Evolutionary conservation across 2,113 vertebrate genomes (phyloP), one percentile per base, ranked within the genome.

Genomic region (Gadus macrocephalus): DNA sequence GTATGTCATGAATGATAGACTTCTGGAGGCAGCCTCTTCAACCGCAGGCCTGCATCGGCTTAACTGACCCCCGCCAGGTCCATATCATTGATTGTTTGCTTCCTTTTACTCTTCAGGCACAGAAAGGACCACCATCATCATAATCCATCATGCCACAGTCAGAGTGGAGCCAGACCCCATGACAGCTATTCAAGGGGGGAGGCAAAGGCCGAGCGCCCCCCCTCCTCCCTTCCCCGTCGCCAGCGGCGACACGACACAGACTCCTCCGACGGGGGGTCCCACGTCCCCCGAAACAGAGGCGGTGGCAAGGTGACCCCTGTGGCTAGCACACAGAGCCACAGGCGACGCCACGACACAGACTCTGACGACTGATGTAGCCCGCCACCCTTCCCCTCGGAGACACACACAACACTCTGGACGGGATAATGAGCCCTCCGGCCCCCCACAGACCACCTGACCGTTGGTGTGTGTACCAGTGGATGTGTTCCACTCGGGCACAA

Each of bases 141-240:
- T 89, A 88, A 91, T 91, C 89, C 91, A 90, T 93, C 93, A 91
- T 90, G 87, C 72, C 77, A 81, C 62, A 91, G 86, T 86, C 90
- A 83, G 87, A 90, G 85, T 66, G 92, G 91, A 92, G 91, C 89
- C 88, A 81, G 84, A 82, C 76, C 82, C 73, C 79, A 70, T 87
- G 87, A 92, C 87, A 91, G 88, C 83, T 84, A 85, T 89, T 90
- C 90, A 85, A 85, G 87, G 64, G 76, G 83, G 72, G 85, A 82
- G 66, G 81, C 80, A 81, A 91, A 88, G 83, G 81, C 73, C 71
- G 84, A 89, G 60, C 79, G 0, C 67, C 76, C 68, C 62, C 69
- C 0, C 53, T 81, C 17, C 81, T 64, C 85, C 83, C 86, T 85
- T 81, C 78, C 62, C 63, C 88, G 69, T 63, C 86, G 83, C 70